Evolutionary conservation across 1,140 invertebrate species (phyloP), one percentile per base, ranked within the genome.

Genomic region (Bathynomus jamesi): DNA sequence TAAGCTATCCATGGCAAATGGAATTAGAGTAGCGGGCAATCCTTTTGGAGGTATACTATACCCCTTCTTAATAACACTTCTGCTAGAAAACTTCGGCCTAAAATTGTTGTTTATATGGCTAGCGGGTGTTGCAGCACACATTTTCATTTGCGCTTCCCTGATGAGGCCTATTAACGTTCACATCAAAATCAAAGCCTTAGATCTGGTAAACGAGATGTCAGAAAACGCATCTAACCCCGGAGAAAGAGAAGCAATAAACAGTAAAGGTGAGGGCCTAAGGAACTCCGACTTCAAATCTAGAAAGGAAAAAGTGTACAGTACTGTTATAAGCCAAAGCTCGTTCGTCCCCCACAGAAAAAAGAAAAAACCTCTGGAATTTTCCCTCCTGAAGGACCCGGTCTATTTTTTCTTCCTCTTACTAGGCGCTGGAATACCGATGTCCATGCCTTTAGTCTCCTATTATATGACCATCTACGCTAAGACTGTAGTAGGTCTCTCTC

Each of bases 151-250:
- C 3, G 71, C 61, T 3, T 24, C 28, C 27, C 61, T 73, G 3
- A 25, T 73, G 61, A 69, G 71, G 27, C 67, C 71, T 4, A 60
- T 73, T 21, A n/a, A 65, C 10, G n/a, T 65, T 4, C 71, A 73
- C 21, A 24, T 68, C 28, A 53, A 29, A 8, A 69, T 73, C 0
- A 40, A 40, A 40, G 32, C 32, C 17, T 7, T 8, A 40, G 32
- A 40, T 8, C 7, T 40, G 32, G 17, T 40, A 40, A 17, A 40
- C 7, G 32, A 40, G 7, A 8, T 40, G 17, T 8, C 17, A 40
- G 32, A 40, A 40, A 40, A 17, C 7, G 32, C 21, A 17, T 53
- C 40, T 11, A 40, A 40, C 32, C 7, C 17, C 7, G 7, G 32
- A 40, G 7, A 40, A 17, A 40, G 32, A 17, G 32, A 40, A 40